Conservation (phyloP, 2,888 invertebrate genomes). For the Charanyca ferruginea region DNA sequence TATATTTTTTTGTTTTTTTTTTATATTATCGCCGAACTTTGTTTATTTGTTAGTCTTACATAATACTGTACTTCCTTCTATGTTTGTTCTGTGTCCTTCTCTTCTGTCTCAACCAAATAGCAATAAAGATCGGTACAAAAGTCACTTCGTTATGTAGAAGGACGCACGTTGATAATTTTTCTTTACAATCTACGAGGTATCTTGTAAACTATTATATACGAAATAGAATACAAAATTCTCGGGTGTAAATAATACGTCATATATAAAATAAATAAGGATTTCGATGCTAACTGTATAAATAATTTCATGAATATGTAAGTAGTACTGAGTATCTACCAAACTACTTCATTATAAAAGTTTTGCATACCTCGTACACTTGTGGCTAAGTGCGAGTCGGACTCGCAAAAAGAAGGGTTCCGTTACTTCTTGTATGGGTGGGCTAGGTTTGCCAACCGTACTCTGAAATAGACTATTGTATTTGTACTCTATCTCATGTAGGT, state of each 20-base stretch:
- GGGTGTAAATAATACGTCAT: constrained; percentile 58
- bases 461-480: no score
- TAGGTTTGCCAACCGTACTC: no score
- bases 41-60: constrained; percentile 24
- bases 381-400: no score
- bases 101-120: constrained; percentile 23
- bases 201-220: constrained; percentile 10
- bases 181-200: constrained; percentile 8
- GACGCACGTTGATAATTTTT: constrained; percentile 22
- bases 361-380: neutral
- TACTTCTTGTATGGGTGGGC: no score
- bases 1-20: no score
- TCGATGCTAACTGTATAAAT: constrained; percentile 44
- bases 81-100: no score
- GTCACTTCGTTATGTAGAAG: constrained; percentile 30
- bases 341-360: constrained; percentile 9
- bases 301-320: constrained; percentile 54
- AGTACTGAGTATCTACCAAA: constrained; percentile 1
- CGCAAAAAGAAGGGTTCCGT: no score
- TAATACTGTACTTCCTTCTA: constrained; percentile 28
- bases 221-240: constrained; percentile 35
- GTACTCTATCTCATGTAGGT: no score
- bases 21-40: constrained; percentile 1
- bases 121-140: constrained; percentile 49
- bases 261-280: constrained; percentile 65